Conservation (phyloP, 2,888 invertebrate species). For the Liposcelis brunnea region DNA sequence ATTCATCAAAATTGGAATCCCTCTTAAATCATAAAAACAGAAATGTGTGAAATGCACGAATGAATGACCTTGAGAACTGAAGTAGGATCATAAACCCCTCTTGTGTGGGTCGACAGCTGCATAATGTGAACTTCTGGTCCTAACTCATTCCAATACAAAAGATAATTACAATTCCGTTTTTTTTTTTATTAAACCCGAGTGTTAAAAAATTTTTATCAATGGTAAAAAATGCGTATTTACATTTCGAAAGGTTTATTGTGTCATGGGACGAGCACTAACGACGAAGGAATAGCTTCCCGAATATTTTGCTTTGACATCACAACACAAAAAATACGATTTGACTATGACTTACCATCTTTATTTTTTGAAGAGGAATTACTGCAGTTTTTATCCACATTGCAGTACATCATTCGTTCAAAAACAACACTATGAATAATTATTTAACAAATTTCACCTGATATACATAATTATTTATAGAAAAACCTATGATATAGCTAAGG, state of each 20-base stretch:
- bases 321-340: neutral
- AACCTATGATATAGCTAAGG: too few species aligned
- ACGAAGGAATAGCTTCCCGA: neutral
- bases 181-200: too few species aligned
- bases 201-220: neutral
- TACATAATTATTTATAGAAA: too few species aligned
- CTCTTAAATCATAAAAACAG: too few species aligned
- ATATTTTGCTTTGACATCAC: neutral
- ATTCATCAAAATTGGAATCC: too few species aligned
- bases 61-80: too few species aligned
- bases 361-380: constrained; percentile 21
- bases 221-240: neutral
- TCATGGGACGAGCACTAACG: neutral
- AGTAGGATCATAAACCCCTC: too few species aligned
- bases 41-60: too few species aligned
- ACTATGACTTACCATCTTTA: constrained; percentile 20
- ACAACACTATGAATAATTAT: constrained; percentile 5
- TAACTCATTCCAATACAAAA: too few species aligned
- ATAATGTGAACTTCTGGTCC: too few species aligned
- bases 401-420: constrained; percentile 18
- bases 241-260: neutral
- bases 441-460: constrained; percentile 13
- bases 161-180: neutral
- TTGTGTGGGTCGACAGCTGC: too few species aligned
- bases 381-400: constrained; percentile 21